Evolutionary conservation across 2,113 vertebrate genomes (phyloP), one percentile per base, ranked within the genome.

Genomic region (Sus scrofa): DNA sequence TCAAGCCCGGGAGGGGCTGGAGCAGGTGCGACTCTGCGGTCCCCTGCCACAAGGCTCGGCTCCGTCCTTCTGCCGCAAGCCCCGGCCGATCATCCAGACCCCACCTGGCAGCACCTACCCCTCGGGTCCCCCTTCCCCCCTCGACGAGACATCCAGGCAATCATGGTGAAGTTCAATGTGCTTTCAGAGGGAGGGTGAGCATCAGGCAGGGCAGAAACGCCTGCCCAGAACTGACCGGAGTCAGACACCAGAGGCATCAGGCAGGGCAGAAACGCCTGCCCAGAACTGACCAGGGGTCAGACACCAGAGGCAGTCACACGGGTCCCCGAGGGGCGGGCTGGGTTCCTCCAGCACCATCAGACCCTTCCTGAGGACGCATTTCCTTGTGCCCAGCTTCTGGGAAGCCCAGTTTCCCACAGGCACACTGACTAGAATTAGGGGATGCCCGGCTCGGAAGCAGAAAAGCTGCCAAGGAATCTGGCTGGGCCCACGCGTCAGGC

Each of bases 161-260:
- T 3, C 22, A 1, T 0, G 0, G 6, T 0, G 0, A 26, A 2
- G 26, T 0, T 19, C 5, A 22, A 3, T 9, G 12, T 34, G 14
- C 18, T 7, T n/a, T 26, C 39, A 13, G 26, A 26, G 58, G 7
- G 19, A 7, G 26, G 19, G 15, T 1, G 20, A 62, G 27, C 54
- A 39, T 10, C 22, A 10, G 2, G 22, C 2, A 0, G 0, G n/a
- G 26, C 5, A 2, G 3, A 6, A 5, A 4, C 1, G n/a, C 7
- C 3, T 1, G n/a, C 7, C 3, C 15, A n/a, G 39, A 15, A 54
- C 0, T 0, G 7, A 24, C 0, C 2, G 19, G 27, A 34, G 26
- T 30, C 24, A 12, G 19, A 27, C 15, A 8, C 52, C 18, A 4
- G 12, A 3, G 14, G 3, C 0, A 15, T 10, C 22, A 10, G 2